phyloP scores from a whole-genome alignment of 2,113 vertebrate genomes.

The Gorsachius goisagi region DNA sequence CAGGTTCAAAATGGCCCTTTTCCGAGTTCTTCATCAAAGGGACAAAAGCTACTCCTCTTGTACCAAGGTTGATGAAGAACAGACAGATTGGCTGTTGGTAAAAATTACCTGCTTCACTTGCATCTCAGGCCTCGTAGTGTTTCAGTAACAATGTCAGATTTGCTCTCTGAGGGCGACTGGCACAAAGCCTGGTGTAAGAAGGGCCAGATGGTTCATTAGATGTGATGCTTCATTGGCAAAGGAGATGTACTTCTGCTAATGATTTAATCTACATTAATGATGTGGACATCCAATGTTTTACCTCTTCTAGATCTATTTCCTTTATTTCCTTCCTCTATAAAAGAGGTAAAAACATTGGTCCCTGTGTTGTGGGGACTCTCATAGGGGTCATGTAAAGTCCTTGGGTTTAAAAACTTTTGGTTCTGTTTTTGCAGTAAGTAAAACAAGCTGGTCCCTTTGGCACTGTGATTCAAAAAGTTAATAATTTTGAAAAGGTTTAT shows the following conservation, averaged over 20 bases:
- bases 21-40: background rate
- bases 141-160: background rate
- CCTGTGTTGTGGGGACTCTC: background rate
- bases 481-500: background rate
- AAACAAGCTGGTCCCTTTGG: background rate
- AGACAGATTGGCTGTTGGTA: background rate
- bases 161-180: background rate
- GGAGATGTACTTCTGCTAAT: background rate
- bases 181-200: background rate
- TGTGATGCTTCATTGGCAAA: background rate
- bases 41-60: background rate
- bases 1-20: background rate
- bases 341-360: background rate
- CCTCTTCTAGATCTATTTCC: background rate
- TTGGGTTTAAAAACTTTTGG: background rate
- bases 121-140: background rate
- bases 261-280: background rate
- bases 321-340: background rate
- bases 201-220: background rate
- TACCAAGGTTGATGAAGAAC: background rate
- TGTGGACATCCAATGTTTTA: background rate
- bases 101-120: background rate
- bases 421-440: background rate
- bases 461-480: background rate
- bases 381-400: background rate